A percentile compares a stretch with the other conserved stretches of the same genome.
Conservation (phyloP, 2,113 vertebrate genomes). For the Petrocephalus microphthalmus region DNA sequence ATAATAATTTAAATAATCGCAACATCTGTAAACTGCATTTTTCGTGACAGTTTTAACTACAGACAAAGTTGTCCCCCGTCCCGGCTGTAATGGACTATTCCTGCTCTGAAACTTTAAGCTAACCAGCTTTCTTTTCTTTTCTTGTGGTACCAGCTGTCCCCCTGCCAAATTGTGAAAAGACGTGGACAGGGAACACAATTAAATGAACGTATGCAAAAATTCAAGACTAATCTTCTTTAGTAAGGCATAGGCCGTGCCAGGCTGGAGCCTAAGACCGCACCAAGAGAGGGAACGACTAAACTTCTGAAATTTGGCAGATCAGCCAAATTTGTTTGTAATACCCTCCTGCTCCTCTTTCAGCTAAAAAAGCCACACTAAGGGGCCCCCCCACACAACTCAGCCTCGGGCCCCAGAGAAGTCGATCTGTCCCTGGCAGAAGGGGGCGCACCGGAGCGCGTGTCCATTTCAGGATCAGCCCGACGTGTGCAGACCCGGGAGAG, state of each 20-base stretch:
- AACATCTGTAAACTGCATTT: background rate
- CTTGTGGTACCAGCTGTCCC: background rate
- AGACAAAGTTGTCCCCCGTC: background rate
- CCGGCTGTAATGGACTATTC: background rate
- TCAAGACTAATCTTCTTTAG: background rate
- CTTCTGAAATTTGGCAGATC: too few relatives aligned
- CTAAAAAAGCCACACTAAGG: background rate
- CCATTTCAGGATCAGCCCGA: slow-evolving; percentile 35
- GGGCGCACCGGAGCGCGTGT: slow-evolving; percentile 27
- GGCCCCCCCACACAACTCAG: background rate
- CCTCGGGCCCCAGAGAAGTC: background rate
- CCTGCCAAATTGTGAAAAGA: slow-evolving; percentile 17
- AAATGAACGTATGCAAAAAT: background rate
- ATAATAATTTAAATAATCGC: background rate
- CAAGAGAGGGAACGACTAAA: background rate
- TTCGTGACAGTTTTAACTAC: background rate
- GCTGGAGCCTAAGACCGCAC: background rate
- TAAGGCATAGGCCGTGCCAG: too few relatives aligned
- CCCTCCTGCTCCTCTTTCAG: background rate
- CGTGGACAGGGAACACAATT: background rate
- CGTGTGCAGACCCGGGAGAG: slow-evolving; percentile 32
- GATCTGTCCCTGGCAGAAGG: background rate
- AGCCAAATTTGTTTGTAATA: background rate
- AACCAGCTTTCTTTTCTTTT: background rate
- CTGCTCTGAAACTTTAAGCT: background rate